Percentiles rank a stretch among this genome's conserved stretches.
These are phyloP conservation scores for Puffinus mauretanicus DNA, from an alignment of 2,113 vertebrate species.

Conservation along the genomic window DNA sequence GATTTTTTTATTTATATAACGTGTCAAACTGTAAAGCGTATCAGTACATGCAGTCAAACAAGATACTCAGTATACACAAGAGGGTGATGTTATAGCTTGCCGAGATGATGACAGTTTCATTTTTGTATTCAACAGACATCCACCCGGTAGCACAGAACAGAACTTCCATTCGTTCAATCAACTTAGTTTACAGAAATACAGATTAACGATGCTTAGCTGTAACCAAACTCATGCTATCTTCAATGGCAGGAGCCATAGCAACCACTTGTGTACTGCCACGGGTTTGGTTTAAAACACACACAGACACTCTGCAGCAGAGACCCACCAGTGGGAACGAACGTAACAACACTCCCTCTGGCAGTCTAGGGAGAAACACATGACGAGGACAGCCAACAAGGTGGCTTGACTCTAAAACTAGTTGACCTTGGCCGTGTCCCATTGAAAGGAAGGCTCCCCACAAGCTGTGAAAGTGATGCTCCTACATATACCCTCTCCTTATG, in stretches of 20 bases:
- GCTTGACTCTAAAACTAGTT: not conserved
- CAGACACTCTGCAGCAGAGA: not conserved
- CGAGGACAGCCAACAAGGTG: not conserved
- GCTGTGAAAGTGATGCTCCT: not conserved
- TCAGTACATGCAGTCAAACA: not conserved
- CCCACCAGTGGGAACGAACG: fast-evolving
- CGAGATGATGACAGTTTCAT: not conserved
- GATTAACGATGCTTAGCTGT: not conserved
- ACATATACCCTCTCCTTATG: not conserved
- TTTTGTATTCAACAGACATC: not conserved
- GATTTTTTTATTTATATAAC: not conserved
- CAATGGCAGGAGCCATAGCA: not conserved
- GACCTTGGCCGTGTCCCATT: not conserved
- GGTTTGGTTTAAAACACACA: not conserved
- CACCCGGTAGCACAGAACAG: not conserved
- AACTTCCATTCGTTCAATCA: not conserved
- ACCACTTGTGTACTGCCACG: not conserved
- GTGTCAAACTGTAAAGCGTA: not conserved
- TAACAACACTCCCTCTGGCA: not conserved
- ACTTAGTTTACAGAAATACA: not conserved
- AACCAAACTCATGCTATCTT: not conserved
- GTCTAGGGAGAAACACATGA: not conserved
- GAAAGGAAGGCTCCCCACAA: not conserved
- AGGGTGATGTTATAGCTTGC: not conserved
- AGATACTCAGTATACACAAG: not conserved